phyloP scores from a whole-genome alignment of 2,113 vertebrate genomes.

The Colinus virginianus region DNA sequence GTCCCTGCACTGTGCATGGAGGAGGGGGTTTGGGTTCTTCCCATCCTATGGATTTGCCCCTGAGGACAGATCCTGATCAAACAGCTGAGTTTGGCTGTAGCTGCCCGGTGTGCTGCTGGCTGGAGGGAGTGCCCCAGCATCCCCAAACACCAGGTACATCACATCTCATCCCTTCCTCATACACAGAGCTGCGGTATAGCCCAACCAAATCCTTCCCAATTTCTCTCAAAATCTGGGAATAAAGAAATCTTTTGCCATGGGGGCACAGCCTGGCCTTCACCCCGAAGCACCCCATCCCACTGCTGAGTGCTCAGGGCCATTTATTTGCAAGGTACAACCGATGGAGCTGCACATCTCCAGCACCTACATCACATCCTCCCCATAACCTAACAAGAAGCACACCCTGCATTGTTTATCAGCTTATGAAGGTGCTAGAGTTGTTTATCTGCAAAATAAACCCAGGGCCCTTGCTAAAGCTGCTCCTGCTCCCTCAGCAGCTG shows the following conservation, averaged over 20 bases:
- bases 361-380: slow-evolving; percentile 13
- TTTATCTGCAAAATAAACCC: background rate
- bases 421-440: background rate
- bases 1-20: fast-evolving
- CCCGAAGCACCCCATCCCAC: background rate
- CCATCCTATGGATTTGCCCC: background rate
- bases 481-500: background rate
- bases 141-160: fast-evolving
- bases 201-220: background rate
- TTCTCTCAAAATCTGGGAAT: background rate
- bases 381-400: slow-evolving; percentile 10
- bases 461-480: background rate
- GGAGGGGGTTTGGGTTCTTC: background rate
- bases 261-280: background rate
- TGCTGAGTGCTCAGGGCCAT: fast-evolving
- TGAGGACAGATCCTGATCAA: background rate
- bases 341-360: background rate
- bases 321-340: background rate
- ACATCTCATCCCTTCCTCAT: fast-evolving
- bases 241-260: background rate
- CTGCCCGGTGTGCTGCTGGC: background rate
- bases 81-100: background rate
- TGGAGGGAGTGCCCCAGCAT: background rate
- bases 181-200: background rate
- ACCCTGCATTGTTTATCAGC: background rate